These are phyloP conservation scores for Ceyx melanurus DNA, from an alignment of 2,113 vertebrate genomes.

Conservation along the genomic window DNA sequence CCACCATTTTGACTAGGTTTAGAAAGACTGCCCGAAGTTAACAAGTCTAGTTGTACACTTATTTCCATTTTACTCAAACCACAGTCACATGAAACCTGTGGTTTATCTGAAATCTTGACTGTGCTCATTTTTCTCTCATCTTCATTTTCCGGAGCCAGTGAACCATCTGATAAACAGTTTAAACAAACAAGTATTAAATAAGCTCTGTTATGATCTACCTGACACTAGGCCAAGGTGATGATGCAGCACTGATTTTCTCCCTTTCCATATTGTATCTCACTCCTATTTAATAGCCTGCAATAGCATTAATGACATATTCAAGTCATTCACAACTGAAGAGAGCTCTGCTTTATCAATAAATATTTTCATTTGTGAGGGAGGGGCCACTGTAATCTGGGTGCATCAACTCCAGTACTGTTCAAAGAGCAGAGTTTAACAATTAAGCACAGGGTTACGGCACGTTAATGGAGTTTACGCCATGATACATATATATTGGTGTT, in stretches of 20 bases:
- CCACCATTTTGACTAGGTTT: background rate
- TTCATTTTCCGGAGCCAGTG: background rate
- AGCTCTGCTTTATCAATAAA: background rate
- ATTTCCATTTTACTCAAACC: background rate
- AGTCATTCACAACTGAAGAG: background rate
- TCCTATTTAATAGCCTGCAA: background rate
- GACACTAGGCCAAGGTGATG: background rate
- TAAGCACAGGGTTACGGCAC: background rate
- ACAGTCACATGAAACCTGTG: background rate
- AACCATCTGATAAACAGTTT: background rate
- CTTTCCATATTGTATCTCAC: background rate
- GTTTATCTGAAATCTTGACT: background rate
- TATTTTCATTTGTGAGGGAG: background rate
- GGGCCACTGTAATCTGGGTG: background rate
- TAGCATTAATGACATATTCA: background rate
- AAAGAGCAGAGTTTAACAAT: constrained; percentile 22
- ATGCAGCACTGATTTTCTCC: background rate
- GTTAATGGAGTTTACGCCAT: constrained; percentile 12
- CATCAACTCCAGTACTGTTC: background rate
- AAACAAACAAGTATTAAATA: background rate
- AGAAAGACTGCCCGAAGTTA: background rate
- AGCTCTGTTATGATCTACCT: background rate
- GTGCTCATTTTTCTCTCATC: background rate
- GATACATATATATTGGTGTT: background rate
- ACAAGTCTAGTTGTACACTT: background rate